These are phyloP conservation scores for Ictalurus furcatus DNA, from an alignment of 2,113 vertebrate genomes.

Conservation along the genomic window DNA sequence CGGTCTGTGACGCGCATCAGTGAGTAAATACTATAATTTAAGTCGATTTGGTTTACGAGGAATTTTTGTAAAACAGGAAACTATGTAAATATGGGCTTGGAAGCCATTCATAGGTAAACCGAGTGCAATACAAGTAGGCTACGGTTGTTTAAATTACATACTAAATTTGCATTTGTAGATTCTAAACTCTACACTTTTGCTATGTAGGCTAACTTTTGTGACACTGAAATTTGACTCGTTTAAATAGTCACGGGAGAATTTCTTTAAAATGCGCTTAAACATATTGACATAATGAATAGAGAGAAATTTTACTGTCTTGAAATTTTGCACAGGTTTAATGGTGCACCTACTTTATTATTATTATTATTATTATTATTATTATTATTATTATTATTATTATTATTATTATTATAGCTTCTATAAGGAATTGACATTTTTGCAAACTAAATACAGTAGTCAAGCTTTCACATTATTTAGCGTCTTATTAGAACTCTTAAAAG, in stretches of 20 bases:
- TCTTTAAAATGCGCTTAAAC: background rate
- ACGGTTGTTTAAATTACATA: too few species aligned
- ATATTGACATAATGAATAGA: background rate
- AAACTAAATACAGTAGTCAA: background rate
- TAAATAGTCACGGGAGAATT: background rate
- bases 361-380: too few species aligned
- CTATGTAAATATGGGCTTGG: background rate
- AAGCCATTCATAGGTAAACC: background rate
- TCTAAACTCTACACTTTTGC: background rate
- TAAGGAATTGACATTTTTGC: background rate
- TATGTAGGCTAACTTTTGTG: background rate
- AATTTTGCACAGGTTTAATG: background rate
- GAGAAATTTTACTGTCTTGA: background rate
- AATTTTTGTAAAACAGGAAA: conserved; percentile 50
- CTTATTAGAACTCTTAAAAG: background rate
- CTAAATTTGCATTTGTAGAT: background rate
- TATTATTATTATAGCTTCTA: too few species aligned
- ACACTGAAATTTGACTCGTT: background rate
- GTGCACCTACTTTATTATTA: background rate
- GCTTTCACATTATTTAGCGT: background rate
- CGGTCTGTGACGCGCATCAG: conserved; percentile 59
- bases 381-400: too few species aligned
- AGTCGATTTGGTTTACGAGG: conserved; percentile 62
- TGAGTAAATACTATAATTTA: conserved; percentile 62
- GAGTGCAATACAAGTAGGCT: background rate